Evolutionary conservation across 1,140 invertebrate species (phyloP).

Genomic region (Lordiphosa stackelbergi): DNA sequence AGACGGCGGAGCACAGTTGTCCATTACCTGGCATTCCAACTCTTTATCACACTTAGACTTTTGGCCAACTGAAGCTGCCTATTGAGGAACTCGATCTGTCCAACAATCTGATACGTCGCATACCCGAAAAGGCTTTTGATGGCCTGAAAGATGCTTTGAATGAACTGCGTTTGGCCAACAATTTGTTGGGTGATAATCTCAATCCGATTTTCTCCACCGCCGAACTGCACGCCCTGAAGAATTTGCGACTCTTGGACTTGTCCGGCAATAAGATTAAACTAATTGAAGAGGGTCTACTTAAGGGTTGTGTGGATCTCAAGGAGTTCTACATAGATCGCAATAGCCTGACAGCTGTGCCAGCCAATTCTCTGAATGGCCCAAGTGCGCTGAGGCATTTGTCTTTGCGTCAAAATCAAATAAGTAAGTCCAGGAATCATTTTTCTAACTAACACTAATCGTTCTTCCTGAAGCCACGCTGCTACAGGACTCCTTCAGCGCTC

Average conservation of each 20-base stretch:
- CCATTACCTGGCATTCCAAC: background rate
- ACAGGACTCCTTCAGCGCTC: slow-evolving; percentile 82
- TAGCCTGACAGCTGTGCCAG: slow-evolving; percentile 82
- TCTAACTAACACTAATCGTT: background rate
- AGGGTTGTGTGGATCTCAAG: slow-evolving; percentile 86
- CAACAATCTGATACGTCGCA: slow-evolving; percentile 86
- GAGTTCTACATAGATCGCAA: slow-evolving; percentile 89
- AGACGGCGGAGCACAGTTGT: too few species aligned
- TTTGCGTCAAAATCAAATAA: slow-evolving; percentile 87
- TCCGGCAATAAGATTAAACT: slow-evolving; percentile 87
- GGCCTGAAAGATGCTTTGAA: slow-evolving; percentile 82
- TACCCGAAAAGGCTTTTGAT: slow-evolving; percentile 86
- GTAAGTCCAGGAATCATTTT: slow-evolving; percentile 78
- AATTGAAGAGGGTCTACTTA: slow-evolving; percentile 90
- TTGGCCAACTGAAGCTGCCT: slow-evolving; percentile 81
- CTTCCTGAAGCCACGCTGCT: slow-evolving; percentile 81
- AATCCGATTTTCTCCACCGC: slow-evolving; percentile 93
- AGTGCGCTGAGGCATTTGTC: slow-evolving; percentile 84
- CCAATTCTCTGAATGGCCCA: slow-evolving; percentile 87
- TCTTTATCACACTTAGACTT: slow-evolving; percentile 75
- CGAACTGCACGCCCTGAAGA: slow-evolving; percentile 86
- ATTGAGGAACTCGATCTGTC: slow-evolving; percentile 88
- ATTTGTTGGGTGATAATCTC: slow-evolving; percentile 90
- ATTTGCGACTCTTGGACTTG: slow-evolving; percentile 86
- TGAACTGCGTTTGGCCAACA: slow-evolving; percentile 86